phyloP scores from a whole-genome alignment of 2,888 invertebrate genomes.

The Exephanes ischioxanthus region DNA sequence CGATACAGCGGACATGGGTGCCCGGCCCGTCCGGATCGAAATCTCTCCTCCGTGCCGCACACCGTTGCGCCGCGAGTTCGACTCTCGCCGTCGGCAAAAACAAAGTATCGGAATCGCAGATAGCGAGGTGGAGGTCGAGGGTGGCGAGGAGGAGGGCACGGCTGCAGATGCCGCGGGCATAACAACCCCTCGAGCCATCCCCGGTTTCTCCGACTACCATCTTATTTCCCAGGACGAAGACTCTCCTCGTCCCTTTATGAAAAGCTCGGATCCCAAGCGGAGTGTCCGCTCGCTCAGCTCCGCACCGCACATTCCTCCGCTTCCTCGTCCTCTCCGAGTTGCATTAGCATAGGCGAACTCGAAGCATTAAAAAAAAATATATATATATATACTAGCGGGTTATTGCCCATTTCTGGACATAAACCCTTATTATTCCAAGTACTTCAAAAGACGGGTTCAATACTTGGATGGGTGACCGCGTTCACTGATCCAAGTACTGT shows the following conservation, averaged over 20 bases:
- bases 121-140: slow-evolving; percentile 65
- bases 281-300: slow-evolving; percentile 13
- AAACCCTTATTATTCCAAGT: no score
- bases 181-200: slow-evolving; percentile 69
- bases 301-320: neutral
- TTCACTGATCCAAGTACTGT: no score
- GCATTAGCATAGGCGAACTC: neutral
- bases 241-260: slow-evolving; percentile 72
- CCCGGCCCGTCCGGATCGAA: slow-evolving; percentile 2
- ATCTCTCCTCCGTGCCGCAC: slow-evolving; percentile 31
- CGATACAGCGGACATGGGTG: slow-evolving; percentile 69
- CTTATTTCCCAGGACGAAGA: slow-evolving; percentile 74
- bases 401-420: no score
- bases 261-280: slow-evolving; percentile 58
- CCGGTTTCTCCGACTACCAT: slow-evolving; percentile 57
- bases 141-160: slow-evolving; percentile 68
- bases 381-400: no score
- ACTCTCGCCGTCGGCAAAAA: slow-evolving; percentile 69
- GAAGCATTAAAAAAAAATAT: neutral
- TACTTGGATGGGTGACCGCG: no score
- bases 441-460: no score
- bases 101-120: slow-evolving; percentile 77
- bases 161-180: slow-evolving; percentile 80
- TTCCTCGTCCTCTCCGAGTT: neutral
- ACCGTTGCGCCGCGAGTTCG: slow-evolving; percentile 32